phyloP scores from a whole-genome alignment of 2,888 invertebrate genomes.

The Papilio demoleus region DNA sequence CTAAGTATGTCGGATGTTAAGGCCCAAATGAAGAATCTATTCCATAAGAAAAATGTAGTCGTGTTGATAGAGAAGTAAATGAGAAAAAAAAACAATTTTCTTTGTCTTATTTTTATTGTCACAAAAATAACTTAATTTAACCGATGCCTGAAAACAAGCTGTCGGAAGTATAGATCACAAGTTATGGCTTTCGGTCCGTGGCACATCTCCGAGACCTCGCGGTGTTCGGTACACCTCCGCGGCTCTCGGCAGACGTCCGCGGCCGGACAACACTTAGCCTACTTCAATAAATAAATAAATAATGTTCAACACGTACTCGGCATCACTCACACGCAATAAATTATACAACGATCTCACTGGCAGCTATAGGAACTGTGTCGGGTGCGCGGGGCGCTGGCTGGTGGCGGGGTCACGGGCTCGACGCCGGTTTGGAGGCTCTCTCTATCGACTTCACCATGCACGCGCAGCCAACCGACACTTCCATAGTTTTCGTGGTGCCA shows the following conservation, averaged over 20 bases:
- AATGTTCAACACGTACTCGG: slow-evolving; percentile 37
- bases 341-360: slow-evolving; percentile 43
- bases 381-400: slow-evolving; percentile 27
- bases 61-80: not conserved
- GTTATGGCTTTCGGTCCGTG: slow-evolving; percentile 34
- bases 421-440: slow-evolving; percentile 46
- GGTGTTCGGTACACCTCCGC: no score
- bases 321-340: slow-evolving; percentile 40
- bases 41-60: not conserved
- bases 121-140: slow-evolving; percentile 43
- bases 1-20: not conserved
- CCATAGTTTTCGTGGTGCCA: slow-evolving; percentile 47
- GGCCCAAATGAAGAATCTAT: not conserved
- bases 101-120: slow-evolving; percentile 38
- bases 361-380: slow-evolving; percentile 53
- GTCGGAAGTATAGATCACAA: slow-evolving; percentile 42
- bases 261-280: slow-evolving; percentile 43
- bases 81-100: not conserved
- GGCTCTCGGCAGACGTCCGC: slow-evolving; percentile 11
- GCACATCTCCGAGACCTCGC: not conserved
- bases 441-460: slow-evolving; percentile 65
- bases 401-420: slow-evolving; percentile 45
- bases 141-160: slow-evolving; percentile 47
- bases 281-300: slow-evolving; percentile 47
- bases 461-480: slow-evolving; percentile 73